These are phyloP conservation scores for Ennomos erosarius DNA, from an alignment of 2,888 invertebrate species.

Conservation along the genomic window DNA sequence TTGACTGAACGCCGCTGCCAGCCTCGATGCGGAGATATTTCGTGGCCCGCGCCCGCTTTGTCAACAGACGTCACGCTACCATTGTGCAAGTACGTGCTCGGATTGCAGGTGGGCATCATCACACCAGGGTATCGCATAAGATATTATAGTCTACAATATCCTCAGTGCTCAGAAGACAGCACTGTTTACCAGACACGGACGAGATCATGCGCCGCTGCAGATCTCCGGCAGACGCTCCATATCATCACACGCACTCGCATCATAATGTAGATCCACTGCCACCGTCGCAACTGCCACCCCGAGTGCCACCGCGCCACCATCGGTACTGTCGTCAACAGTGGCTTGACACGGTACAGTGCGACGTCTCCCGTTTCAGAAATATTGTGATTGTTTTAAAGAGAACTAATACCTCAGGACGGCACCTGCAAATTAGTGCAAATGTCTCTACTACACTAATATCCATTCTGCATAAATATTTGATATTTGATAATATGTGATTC, in stretches of 20 bases:
- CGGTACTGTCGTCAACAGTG: background rate
- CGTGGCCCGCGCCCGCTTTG: background rate
- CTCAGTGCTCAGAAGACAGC: background rate
- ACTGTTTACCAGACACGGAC: background rate
- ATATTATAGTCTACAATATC: background rate
- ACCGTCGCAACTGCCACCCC: background rate
- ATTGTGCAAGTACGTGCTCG: too few species aligned
- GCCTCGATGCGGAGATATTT: background rate
- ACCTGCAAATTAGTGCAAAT: too few species aligned
- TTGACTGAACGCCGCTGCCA: conserved; percentile 14
- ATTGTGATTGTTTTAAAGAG: conserved; percentile 20
- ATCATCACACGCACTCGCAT: background rate
- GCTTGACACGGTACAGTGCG: conserved; percentile 16
- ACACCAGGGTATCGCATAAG: too few species aligned
- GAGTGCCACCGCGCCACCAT: background rate
- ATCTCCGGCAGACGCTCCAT: conserved; percentile 5
- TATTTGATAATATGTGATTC: too few species aligned
- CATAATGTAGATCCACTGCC: conserved; percentile 1
- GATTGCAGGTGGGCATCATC: too few species aligned
- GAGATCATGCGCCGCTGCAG: conserved; percentile 5
- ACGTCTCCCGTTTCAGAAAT: conserved; percentile 18
- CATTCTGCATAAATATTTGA: too few species aligned
- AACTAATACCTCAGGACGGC: too few species aligned
- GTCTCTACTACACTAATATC: too few species aligned
- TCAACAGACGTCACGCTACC: background rate